phyloP scores from a whole-genome alignment of 2,797 vertebrate species.

The Prionace glauca region DNA sequence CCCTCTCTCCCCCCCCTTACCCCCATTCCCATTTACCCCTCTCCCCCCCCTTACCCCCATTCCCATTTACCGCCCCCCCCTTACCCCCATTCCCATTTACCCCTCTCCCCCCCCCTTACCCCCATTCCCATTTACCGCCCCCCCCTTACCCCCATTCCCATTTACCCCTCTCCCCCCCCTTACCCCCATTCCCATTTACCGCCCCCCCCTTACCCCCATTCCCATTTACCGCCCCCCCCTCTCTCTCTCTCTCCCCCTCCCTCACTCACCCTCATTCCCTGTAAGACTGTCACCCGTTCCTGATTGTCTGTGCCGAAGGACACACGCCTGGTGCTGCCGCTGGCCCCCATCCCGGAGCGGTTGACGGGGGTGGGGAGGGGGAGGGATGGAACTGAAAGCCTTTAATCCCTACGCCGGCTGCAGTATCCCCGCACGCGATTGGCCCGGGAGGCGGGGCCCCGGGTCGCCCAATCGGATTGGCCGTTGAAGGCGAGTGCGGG shows the following conservation, averaged over 20 bases:
- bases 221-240: background rate
- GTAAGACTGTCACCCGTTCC: background rate
- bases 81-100: too few relatives aligned
- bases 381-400: too few relatives aligned
- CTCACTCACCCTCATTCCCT: background rate
- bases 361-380: too few relatives aligned
- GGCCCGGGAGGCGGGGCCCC: background rate
- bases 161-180: too few relatives aligned
- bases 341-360: background rate
- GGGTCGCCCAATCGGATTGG: background rate
- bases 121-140: background rate
- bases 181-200: too few relatives aligned
- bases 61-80: too few relatives aligned
- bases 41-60: constrained; percentile 35
- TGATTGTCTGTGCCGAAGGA: background rate
- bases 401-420: background rate
- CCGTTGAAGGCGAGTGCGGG: background rate
- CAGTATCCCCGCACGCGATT: background rate
- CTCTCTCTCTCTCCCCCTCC: constrained; percentile 38
- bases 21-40: background rate
- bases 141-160: background rate
- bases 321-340: background rate
- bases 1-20: too few relatives aligned
- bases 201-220: background rate
- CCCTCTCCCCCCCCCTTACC: constrained; percentile 38